Evolutionary conservation across 2,113 vertebrate genomes (phyloP).

Genomic region (Xiphias gladius): DNA sequence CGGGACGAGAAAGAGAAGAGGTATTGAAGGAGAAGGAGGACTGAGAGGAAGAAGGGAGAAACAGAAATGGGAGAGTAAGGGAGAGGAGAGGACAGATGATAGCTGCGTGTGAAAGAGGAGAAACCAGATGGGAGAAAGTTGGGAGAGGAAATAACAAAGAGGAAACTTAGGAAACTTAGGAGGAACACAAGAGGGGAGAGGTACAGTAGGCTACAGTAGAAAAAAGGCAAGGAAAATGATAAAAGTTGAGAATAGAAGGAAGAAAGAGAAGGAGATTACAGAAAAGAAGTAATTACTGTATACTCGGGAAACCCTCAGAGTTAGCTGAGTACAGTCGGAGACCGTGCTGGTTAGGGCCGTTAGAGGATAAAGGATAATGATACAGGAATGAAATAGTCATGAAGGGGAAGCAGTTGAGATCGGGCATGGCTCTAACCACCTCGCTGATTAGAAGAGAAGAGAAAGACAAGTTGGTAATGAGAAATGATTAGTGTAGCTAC

Average conservation of each 20-base stretch:
- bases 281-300: conserved; percentile 21
- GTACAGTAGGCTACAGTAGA: not conserved
- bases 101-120: conserved; percentile 19
- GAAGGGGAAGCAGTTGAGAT: conserved; percentile 14
- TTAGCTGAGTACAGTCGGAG: not conserved
- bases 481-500: conserved; percentile 28
- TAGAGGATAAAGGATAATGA: conserved; percentile 32
- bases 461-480: conserved; percentile 24
- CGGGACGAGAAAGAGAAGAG: conserved; percentile 1
- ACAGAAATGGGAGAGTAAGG: not conserved
- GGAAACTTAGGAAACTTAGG: conserved; percentile 22
- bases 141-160: conserved; percentile 18
- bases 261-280: conserved; percentile 13
- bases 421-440: conserved; percentile 6
- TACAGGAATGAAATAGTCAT: conserved; percentile 17
- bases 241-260: conserved; percentile 1
- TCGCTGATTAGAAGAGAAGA: conserved; percentile 30
- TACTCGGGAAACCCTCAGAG: not conserved
- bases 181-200: conserved; percentile 26
- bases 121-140: conserved; percentile 33
- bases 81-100: not conserved
- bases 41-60: not conserved
- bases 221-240: not conserved
- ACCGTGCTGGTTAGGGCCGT: conserved; percentile 9
- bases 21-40: not conserved